These are phyloP conservation scores for Lomographa bimaculata DNA, from an alignment of 2,888 invertebrate genomes.

Conservation along the genomic window DNA sequence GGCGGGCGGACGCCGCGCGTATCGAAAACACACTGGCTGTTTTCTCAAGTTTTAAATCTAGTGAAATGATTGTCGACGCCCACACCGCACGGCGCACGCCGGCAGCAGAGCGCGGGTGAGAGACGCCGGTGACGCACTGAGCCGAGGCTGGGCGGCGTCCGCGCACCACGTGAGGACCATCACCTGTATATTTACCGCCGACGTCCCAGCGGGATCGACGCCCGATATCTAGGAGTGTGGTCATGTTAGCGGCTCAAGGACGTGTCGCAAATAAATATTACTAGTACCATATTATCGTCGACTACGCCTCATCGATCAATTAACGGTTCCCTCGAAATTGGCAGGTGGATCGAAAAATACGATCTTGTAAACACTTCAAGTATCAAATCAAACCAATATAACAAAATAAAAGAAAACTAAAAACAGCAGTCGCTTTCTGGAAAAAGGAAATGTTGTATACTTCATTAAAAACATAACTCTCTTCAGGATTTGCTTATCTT, in stretches of 20 bases:
- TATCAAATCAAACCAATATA: no score
- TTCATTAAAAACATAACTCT: no score
- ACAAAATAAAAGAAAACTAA: no score
- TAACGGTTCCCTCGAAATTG: slow-evolving; percentile 60
- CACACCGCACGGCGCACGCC: slow-evolving; percentile 53
- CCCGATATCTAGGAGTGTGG: slow-evolving; percentile 28
- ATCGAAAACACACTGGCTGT: slow-evolving; percentile 71
- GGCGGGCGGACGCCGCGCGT: slow-evolving; percentile 58
- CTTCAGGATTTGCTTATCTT: no score
- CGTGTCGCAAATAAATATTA: slow-evolving; percentile 54
- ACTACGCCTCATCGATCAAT: slow-evolving; percentile 62
- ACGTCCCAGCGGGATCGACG: slow-evolving; percentile 37
- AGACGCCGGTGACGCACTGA: slow-evolving; percentile 59
- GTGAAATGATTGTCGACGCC: slow-evolving; percentile 71
- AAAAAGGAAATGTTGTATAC: no score
- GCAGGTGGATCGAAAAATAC: slow-evolving; percentile 55
- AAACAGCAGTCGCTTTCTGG: no score
- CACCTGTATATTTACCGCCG: slow-evolving; percentile 67
- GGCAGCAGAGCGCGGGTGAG: slow-evolving; percentile 54
- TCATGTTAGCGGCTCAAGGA: slow-evolving; percentile 35
- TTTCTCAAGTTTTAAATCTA: slow-evolving; percentile 61
- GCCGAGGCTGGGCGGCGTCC: slow-evolving; percentile 46
- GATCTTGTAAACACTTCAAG: no score
- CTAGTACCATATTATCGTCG: slow-evolving; percentile 53
- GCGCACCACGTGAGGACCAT: slow-evolving; percentile 63